These are phyloP conservation scores for Phenganax marumi DNA, from an alignment of 92 coral and sea anemone genomes.

Conservation along the genomic window DNA sequence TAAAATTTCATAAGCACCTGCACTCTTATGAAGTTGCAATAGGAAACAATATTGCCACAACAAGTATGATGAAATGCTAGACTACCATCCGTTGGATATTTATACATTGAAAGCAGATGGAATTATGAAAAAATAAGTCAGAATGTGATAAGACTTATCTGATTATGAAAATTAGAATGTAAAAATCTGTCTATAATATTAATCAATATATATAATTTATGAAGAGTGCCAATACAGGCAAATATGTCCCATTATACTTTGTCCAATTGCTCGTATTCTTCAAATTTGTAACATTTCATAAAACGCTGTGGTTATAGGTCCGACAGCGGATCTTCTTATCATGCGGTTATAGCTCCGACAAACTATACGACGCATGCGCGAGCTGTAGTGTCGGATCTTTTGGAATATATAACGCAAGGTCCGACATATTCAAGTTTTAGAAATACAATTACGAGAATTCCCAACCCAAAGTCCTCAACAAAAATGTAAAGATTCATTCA, in stretches of 20 bases:
- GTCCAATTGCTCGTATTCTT: not conserved
- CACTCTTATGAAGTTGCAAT: slow-evolving; percentile 33
- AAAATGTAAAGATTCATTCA: too few relatives aligned
- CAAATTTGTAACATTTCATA: not conserved
- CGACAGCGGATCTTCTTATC: too few relatives aligned
- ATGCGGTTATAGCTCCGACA: too few relatives aligned
- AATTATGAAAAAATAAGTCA: slow-evolving; percentile 15
- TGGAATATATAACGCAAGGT: too few relatives aligned
- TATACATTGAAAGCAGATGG: slow-evolving; percentile 18
- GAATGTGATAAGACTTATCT: slow-evolving; percentile 41
- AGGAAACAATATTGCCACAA: not conserved
- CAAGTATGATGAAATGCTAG: slow-evolving; percentile 32
- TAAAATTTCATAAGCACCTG: slow-evolving; percentile 13
- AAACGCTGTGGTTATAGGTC: too few relatives aligned
- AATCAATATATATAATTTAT: not conserved
- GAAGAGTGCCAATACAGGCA: not conserved
- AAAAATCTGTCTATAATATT: not conserved
- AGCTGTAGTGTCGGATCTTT: too few relatives aligned
- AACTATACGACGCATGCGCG: too few relatives aligned
- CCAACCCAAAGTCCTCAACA: too few relatives aligned
- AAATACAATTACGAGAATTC: too few relatives aligned
- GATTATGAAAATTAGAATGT: slow-evolving; percentile 22
- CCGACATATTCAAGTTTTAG: too few relatives aligned
- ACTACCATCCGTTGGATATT: slow-evolving; percentile 43
- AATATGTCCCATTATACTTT: not conserved